Evolutionary conservation across 2,113 vertebrate genomes (phyloP), one percentile per base, ranked within the genome.

Genomic region (Spea multiplicata): DNA sequence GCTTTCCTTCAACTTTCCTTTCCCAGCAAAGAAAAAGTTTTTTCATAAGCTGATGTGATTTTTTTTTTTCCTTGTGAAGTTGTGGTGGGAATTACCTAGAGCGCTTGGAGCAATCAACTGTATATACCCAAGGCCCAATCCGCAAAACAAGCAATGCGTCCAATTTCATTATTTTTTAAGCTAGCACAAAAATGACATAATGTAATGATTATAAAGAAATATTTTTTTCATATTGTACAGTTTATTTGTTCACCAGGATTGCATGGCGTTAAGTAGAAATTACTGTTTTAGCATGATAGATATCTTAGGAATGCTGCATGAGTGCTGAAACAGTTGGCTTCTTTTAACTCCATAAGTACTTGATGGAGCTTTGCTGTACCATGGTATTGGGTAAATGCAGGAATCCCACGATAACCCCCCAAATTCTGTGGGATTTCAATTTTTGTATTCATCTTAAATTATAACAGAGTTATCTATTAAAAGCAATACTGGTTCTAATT

Each of bases 1-100:
- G 94, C 91, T 74, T 79, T 44, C 62, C 82, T 88, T 91, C 88
- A 91, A 88, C 90, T 95, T 95, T 93, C 90, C 92, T 89, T 91
- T 92, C 91, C 90, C 82, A 87, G 85, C 84, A 91, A 88, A 90
- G 84, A 82, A 49, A 64, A 45, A 73, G 50, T 84, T 80, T 85
- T 82, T 86, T 90, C 82, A 86, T 30, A 86, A 83, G 88, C 84
- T 81, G 85, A 84, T 83, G 84, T 83, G 81, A 85, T 72, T 72
- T 68, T 67, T 68, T 80, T 76, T 70, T 87, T 80, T 61, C 82
- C 30, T 30, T 30, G 30, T 30, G 30, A 30, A 30, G 30, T 30
- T 64, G 44, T 73, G 85, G 74, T 87, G 87, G 82, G 84, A 88
- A 85, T 83, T 81, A 82, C 67, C 84, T 88, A 75, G 83, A 81